Conservation (phyloP, 2,888 invertebrate genomes). For the Fragum fragum region DNA sequence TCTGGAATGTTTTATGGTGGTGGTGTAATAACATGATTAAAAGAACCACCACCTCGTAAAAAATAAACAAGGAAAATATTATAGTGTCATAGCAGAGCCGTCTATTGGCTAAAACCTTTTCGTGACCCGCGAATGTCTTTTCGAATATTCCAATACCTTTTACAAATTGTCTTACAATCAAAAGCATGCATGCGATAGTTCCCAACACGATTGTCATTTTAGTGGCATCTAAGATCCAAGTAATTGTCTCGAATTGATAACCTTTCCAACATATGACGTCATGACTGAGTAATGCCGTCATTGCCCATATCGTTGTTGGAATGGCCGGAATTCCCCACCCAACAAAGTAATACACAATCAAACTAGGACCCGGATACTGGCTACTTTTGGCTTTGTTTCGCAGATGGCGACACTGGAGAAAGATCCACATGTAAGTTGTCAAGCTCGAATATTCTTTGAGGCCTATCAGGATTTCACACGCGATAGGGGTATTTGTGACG, state of each 20-base stretch:
- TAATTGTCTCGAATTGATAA: slow-evolving; percentile 39
- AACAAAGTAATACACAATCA: slow-evolving; percentile 50
- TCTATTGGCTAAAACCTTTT: slow-evolving; percentile 24
- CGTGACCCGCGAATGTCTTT: neutral
- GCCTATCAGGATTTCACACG: slow-evolving; percentile 55
- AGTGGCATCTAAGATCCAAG: slow-evolving; percentile 59
- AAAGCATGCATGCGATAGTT: neutral
- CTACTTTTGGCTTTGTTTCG: slow-evolving; percentile 41
- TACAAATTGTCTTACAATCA: neutral
- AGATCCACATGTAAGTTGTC: slow-evolving; percentile 51
- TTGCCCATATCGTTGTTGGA: slow-evolving; percentile 59
- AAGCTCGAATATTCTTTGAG: slow-evolving; percentile 43
- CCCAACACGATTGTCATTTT: slow-evolving; percentile 43
- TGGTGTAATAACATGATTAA: slow-evolving; percentile 34
- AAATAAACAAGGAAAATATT: slow-evolving; percentile 23
- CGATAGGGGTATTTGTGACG: slow-evolving; percentile 17
- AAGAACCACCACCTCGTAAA: slow-evolving; percentile 28
- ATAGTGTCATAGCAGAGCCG: slow-evolving; percentile 42
- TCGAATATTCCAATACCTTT: slow-evolving; percentile 13
- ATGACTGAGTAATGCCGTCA: slow-evolving; percentile 54
- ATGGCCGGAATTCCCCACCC: slow-evolving; percentile 64
- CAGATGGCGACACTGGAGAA: slow-evolving; percentile 51
- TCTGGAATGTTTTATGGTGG: neutral
- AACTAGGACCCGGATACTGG: slow-evolving; percentile 49
- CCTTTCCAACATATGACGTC: slow-evolving; percentile 61